Base-by-base conservation (phyloP, 2,797 vertebrate species). In the Avahi laniger region DNA sequence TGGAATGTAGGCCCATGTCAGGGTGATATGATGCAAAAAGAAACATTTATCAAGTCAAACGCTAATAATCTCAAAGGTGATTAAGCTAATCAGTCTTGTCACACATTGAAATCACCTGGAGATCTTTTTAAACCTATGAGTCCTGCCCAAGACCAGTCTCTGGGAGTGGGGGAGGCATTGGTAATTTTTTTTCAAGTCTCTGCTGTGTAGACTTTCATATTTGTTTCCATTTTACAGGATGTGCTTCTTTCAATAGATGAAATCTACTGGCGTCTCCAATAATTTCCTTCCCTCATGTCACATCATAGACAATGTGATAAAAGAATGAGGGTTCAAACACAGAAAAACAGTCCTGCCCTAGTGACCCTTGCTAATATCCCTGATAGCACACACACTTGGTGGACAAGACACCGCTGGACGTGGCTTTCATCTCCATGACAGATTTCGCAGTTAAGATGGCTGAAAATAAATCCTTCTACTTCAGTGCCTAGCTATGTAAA, bases 221-320 rank as follows among this genome's bases (percentile, higher is more conserved):
- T 57, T 75, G 41, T 86, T 90, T 94, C 91, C 89, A 80, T 70
- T 79, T 93, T 75, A 86, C 80, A 65, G 80, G 48, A 52, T 33
- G 22, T 18, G 35, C 72, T 90, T 41, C 63, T 81, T 78, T 79
- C 33, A 82, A 69, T 50, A 82, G 61, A 91, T 69, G 43, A 5
- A 26, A 38, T 43, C n/a, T 73, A 76, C 38, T 48, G 7, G 38
- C 28, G 15, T 72, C 54, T 35, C n/a, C 10, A 72, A 50, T 88
- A 46, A 70, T 88, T 90, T 89, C 59, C 33, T 92, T 80, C 17
- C 43, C 50, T 94, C 46, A 35, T 73, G 35, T 96, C 76, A 52
- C 26, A 59, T 78, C 61, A 90, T 38, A 90, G 84, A 87, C 93
- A 93, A 73, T 59, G 5, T 35, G 48, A 81, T n/a, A n/a, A 79